phyloP scores from a whole-genome alignment of 2,888 invertebrate species.

The Melanotus villosus region DNA sequence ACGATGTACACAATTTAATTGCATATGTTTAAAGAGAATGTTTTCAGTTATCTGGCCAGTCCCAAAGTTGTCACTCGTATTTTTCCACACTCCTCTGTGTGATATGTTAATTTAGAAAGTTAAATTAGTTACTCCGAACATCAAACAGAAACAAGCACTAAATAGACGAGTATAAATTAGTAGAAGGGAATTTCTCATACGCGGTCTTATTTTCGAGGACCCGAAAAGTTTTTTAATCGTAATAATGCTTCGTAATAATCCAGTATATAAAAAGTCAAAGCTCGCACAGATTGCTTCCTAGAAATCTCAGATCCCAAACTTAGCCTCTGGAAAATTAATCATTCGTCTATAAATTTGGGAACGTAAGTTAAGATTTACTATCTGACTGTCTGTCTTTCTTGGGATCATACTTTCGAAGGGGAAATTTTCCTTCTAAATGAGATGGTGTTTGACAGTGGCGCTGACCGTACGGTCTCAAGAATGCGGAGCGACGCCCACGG shows the following conservation, averaged over 20 bases:
- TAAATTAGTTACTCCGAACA: slow-evolving; percentile 15
- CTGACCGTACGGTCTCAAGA: slow-evolving; percentile 39
- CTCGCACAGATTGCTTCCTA: not conserved
- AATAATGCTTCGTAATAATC: not conserved
- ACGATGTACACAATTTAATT: slow-evolving; percentile 8
- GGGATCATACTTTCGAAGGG: slow-evolving; percentile 24
- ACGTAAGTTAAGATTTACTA: not conserved
- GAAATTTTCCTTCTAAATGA: slow-evolving; percentile 30
- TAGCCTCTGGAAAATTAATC: slow-evolving; percentile 26
- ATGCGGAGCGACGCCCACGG: slow-evolving; percentile 50
- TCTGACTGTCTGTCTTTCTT: slow-evolving; percentile 9
- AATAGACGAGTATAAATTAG: slow-evolving; percentile 12
- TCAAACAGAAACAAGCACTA: slow-evolving; percentile 4
- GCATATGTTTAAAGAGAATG: slow-evolving; percentile 6
- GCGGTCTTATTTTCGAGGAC: not conserved
- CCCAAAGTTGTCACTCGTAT: slow-evolving; percentile 9
- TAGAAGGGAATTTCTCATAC: not conserved
- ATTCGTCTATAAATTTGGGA: slow-evolving; percentile 16
- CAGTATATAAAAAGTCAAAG: not conserved
- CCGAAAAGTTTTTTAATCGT: not conserved
- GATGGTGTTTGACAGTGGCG: slow-evolving; percentile 42
- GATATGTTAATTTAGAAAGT: slow-evolving; percentile 30
- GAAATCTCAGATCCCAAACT: slow-evolving; percentile 7
- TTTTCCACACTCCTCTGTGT: slow-evolving; percentile 9
- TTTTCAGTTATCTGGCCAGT: slow-evolving; percentile 3